Percentiles rank a stretch among this genome's conserved stretches.
These are phyloP conservation scores for Atherinosoma microstoma DNA, from an alignment of 2,797 vertebrate genomes.

Conservation along the genomic window DNA sequence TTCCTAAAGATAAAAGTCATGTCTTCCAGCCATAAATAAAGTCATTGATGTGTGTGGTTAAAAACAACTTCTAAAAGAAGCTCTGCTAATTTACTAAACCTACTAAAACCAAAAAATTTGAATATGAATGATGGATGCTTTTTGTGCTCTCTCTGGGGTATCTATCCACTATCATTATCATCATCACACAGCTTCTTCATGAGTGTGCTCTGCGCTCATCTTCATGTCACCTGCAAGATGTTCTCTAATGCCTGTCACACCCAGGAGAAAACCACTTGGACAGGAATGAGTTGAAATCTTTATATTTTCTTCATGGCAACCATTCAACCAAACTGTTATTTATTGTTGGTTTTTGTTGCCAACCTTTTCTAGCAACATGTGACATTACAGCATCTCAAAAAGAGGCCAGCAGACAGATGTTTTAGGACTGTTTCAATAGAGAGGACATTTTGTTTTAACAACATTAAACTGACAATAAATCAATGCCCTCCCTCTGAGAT, in stretches of 20 bases:
- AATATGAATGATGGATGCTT: background rate
- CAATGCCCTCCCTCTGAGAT: too few relatives aligned
- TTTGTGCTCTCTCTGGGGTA: background rate
- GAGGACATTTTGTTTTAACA: background rate
- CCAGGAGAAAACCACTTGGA: constrained; percentile 38
- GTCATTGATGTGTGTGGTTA: constrained; percentile 11
- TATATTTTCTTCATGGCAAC: background rate
- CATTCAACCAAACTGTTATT: constrained; percentile 4
- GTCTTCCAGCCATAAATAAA: constrained; percentile 8
- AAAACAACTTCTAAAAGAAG: constrained; percentile 8
- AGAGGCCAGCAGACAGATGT: background rate
- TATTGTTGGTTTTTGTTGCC: constrained; percentile 20
- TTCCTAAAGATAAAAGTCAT: background rate
- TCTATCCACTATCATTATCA: background rate
- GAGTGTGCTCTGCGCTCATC: constrained; percentile 27
- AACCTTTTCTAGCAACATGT: background rate
- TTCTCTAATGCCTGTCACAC: constrained; percentile 62
- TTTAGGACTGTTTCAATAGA: background rate
- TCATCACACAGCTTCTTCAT: background rate
- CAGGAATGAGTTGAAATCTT: constrained; percentile 37
- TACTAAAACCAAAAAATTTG: background rate
- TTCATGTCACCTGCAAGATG: constrained; percentile 60
- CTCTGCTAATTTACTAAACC: background rate
- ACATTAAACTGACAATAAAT: too few relatives aligned
- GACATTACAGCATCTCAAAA: background rate